Conservation (phyloP, 2,888 invertebrate species). For the Agonopterix alstromeriana region DNA sequence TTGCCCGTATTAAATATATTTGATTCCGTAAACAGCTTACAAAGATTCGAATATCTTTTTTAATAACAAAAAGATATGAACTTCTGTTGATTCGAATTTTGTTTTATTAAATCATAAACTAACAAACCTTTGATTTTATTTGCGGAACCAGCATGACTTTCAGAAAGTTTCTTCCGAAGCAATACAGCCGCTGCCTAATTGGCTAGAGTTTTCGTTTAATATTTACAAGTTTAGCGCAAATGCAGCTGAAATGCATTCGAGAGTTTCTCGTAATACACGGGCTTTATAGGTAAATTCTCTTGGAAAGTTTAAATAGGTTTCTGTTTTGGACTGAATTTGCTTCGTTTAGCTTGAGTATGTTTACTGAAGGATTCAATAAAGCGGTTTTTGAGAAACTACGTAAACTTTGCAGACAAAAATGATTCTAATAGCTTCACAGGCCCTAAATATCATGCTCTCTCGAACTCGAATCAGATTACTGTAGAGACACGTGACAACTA, state of each 20-base stretch:
- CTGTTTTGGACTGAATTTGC: slow-evolving; percentile 17
- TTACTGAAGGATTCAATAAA: slow-evolving; percentile 1
- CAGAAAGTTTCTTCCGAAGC: slow-evolving; percentile 46
- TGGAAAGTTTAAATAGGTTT: slow-evolving; percentile 30
- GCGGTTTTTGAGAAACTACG: too few species aligned
- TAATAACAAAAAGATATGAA: too few species aligned
- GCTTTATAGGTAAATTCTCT: slow-evolving; percentile 26
- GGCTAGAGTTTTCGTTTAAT: slow-evolving; percentile 54
- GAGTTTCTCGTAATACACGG: slow-evolving; percentile 34
- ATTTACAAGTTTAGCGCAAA: slow-evolving; percentile 60
- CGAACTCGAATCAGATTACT: too few species aligned
- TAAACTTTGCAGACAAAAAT: too few species aligned
- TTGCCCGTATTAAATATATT: too few species aligned
- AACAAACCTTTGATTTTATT: slow-evolving; percentile 51
- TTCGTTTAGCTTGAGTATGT: slow-evolving; percentile 3
- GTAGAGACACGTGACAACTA: too few species aligned
- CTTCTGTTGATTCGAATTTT: too few species aligned
- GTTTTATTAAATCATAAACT: slow-evolving; percentile 15
- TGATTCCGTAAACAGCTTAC: too few species aligned
- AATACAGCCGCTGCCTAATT: slow-evolving; percentile 53
- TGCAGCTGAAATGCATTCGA: slow-evolving; percentile 41
- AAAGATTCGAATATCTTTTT: too few species aligned
- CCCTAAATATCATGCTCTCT: too few species aligned
- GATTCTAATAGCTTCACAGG: too few species aligned
- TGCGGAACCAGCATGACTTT: slow-evolving; percentile 32